Base-by-base conservation (phyloP, 1,140 invertebrate species). In the Drosophila nannoptera region DNA sequence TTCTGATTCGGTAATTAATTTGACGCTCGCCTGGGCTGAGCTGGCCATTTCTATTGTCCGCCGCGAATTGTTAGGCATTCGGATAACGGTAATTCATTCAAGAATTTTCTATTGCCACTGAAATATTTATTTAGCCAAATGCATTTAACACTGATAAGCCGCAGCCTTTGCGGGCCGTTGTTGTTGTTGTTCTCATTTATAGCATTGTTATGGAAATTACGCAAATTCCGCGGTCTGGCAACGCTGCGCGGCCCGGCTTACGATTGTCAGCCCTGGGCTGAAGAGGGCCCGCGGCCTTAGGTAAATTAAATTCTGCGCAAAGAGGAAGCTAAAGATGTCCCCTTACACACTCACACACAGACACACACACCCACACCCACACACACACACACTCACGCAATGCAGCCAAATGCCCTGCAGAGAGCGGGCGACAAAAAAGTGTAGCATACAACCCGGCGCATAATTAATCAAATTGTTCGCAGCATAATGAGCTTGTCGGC, bases 381-480 rank as follows among this genome's bases (percentile, higher is more conserved):
- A 22, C 22, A 22, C 22, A 1, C 22, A 1, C 22, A 22, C 22
- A 22, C 22, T 2, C 38, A 31, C 50, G 35, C 31, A 63, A 55
- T 64, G 67, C 61, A 69, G 22, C 22, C 38, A 67, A 67, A 71
- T 67, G 49, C 64, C 61, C 59, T 66, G 54, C 62, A 56, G 32
- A 38, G 22, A 38, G 40, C 7, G n/a, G 16, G n/a, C 35, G n/a
- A 35, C 35, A 73, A 62, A 64, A 64, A 76, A 74, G 16, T 66
- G 48, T 54, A 48, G 33, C 38, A 43, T 48, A 68, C 50, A 55
- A 29, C 42, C 42, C 61, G 61, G 45, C 66, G 77, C 64, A 77
- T 86, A 86, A 86, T 86, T 86, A 86, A 86, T 86, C 81, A 86
- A 86, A 86, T 86, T 86, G 82, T 86, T 86, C 76, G 76, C 69